Evolutionary conservation across 1,140 invertebrate genomes (phyloP).

Genomic region (Listronotus bonariensis): DNA sequence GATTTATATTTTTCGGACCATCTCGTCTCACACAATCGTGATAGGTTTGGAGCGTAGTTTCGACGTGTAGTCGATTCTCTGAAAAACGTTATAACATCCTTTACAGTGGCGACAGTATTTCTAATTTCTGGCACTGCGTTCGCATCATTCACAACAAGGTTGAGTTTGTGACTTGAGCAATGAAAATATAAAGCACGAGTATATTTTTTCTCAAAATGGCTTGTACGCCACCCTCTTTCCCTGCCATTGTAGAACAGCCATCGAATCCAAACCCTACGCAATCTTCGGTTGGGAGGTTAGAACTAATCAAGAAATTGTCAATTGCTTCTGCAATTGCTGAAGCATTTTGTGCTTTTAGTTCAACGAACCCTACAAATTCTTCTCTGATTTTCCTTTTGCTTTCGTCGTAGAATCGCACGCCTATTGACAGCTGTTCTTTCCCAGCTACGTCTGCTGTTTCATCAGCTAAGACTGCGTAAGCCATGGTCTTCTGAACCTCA

Average conservation of each 20-base stretch:
- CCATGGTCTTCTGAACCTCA: neutral
- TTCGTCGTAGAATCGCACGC: too few species aligned
- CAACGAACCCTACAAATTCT: constrained; percentile 34
- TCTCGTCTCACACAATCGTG: too few species aligned
- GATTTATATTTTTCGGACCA: too few species aligned
- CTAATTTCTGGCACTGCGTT: constrained; percentile 47
- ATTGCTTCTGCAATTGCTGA: constrained; percentile 25
- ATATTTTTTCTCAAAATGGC: constrained; percentile 50
- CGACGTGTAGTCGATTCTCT: too few species aligned
- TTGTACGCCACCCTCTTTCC: constrained; percentile 49
- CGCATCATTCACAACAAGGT: constrained; percentile 53
- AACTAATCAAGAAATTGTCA: constrained; percentile 12
- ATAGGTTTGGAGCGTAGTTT: too few species aligned
- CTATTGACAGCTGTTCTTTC: constrained; percentile 16
- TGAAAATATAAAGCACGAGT: constrained; percentile 51
- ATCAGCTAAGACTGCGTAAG: constrained; percentile 23
- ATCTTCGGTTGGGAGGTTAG: constrained; percentile 14
- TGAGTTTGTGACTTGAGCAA: constrained; percentile 53
- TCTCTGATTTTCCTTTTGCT: constrained; percentile 15
- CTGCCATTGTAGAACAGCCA: constrained; percentile 50
- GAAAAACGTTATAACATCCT: constrained; percentile 50
- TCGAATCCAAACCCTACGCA: constrained; percentile 40
- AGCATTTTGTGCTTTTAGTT: constrained; percentile 30
- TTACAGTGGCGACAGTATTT: constrained; percentile 48
- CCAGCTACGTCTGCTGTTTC: constrained; percentile 15